A percentile compares a stretch with the other conserved stretches of the same genome.
These are phyloP conservation scores for Hystrix cristata DNA, from an alignment of 2,113 vertebrate genomes.

Conservation along the genomic window DNA sequence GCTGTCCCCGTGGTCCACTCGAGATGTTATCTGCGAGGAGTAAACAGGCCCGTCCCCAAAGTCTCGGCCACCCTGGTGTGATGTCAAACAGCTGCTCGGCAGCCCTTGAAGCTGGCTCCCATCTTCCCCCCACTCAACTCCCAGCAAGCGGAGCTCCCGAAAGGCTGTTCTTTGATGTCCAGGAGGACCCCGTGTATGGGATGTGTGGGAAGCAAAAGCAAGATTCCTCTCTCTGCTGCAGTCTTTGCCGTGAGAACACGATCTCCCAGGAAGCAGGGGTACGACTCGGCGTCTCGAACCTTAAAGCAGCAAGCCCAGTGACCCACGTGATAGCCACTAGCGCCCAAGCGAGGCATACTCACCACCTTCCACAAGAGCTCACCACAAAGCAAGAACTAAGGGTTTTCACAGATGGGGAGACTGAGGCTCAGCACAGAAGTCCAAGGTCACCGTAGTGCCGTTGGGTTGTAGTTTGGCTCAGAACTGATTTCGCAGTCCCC, in stretches of 20 bases:
- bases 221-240: not conserved
- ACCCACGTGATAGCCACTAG: fast-evolving
- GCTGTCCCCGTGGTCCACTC: not conserved
- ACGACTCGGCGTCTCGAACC: not conserved
- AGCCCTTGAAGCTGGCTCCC: not conserved
- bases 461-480: not conserved
- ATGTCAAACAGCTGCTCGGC: constrained; percentile 70
- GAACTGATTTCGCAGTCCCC: not conserved
- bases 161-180: constrained; percentile 67
- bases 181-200: not conserved
- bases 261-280: not conserved
- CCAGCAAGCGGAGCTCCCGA: not conserved
- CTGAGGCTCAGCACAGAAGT: not conserved
- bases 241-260: not conserved
- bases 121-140: constrained; percentile 15
- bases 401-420: not conserved
- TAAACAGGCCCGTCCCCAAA: constrained; percentile 65
- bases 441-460: fast-evolving
- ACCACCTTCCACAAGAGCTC: not conserved
- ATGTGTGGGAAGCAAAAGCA: constrained; percentile 30
- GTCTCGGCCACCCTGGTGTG: constrained; percentile 65
- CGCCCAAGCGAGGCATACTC: not conserved
- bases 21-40: constrained; percentile 71
- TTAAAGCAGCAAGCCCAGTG: not conserved
- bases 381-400: not conserved